A percentile compares a stretch with the other conserved stretches of the same genome.
These are phyloP conservation scores for Latrodectus elegans DNA, from an alignment of 2,888 invertebrate species.

Conservation along the genomic window DNA sequence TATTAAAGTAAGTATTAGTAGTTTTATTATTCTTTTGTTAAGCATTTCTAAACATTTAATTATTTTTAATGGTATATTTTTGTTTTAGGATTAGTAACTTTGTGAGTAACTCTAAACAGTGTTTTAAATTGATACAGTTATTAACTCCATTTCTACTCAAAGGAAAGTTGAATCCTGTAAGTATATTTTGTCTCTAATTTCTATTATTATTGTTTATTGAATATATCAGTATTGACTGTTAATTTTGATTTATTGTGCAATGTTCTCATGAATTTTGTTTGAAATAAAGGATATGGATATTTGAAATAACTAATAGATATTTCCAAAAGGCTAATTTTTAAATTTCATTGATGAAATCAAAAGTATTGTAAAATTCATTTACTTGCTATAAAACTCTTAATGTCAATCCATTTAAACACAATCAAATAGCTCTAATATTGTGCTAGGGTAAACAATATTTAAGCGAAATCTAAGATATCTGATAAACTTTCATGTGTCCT, in stretches of 20 bases:
- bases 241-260: background rate
- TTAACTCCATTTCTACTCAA: slow-evolving; percentile 49
- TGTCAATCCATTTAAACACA: too few species aligned
- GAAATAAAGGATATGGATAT: background rate
- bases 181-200: background rate
- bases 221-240: too few species aligned
- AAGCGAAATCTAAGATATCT: too few species aligned
- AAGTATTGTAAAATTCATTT: too few species aligned
- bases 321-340: too few species aligned
- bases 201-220: too few species aligned
- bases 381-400: too few species aligned
- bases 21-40: background rate
- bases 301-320: too few species aligned
- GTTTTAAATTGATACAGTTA: slow-evolving; percentile 48
- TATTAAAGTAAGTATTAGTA: slow-evolving; percentile 38
- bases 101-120: slow-evolving; percentile 38
- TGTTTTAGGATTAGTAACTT: slow-evolving; percentile 52
- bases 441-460: too few species aligned
- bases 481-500: too few species aligned
- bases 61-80: background rate
- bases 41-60: background rate
- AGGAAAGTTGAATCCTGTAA: slow-evolving; percentile 42
- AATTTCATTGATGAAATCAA: too few species aligned
- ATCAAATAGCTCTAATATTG: too few species aligned
- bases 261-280: background rate